Evolutionary conservation across 2,797 vertebrate species (phyloP).

Genomic region (Rhinophrynus dorsalis): DNA sequence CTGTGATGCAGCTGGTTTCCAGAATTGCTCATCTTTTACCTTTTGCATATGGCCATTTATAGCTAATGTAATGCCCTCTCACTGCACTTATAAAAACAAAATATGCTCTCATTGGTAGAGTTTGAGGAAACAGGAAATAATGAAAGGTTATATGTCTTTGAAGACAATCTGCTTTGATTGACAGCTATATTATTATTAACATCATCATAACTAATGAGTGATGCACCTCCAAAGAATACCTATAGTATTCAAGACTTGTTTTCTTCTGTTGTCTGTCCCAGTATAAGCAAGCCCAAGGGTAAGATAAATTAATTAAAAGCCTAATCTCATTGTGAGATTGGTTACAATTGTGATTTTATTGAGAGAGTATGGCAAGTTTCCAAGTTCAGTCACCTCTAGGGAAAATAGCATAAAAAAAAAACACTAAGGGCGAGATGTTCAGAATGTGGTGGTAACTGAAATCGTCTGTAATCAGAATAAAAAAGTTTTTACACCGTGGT

Average conservation of each 20-base stretch:
- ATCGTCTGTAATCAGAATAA: no score
- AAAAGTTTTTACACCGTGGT: no score
- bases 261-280: slow-evolving; percentile 27
- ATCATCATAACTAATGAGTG: slow-evolving; percentile 16
- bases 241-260: slow-evolving; percentile 7
- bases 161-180: slow-evolving; percentile 18
- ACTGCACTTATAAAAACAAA: background rate
- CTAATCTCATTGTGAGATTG: slow-evolving; percentile 34
- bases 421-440: no score
- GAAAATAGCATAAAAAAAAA: background rate
- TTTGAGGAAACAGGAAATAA: background rate
- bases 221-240: slow-evolving; percentile 15
- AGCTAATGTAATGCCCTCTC: no score
- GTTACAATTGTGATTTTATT: slow-evolving; percentile 38
- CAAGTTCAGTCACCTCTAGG: slow-evolving; percentile 20
- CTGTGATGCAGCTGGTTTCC: no score
- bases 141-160: slow-evolving; percentile 1
- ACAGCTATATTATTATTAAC: slow-evolving; percentile 11
- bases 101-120: background rate
- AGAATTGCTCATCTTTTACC: no score
- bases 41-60: no score
- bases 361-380: slow-evolving; percentile 31
- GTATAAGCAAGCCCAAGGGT: slow-evolving; percentile 35
- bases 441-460: no score
- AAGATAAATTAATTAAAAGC: slow-evolving; percentile 47